These are phyloP conservation scores for Himalopsyche japonica DNA, from an alignment of 2,888 invertebrate species.

Conservation along the genomic window DNA sequence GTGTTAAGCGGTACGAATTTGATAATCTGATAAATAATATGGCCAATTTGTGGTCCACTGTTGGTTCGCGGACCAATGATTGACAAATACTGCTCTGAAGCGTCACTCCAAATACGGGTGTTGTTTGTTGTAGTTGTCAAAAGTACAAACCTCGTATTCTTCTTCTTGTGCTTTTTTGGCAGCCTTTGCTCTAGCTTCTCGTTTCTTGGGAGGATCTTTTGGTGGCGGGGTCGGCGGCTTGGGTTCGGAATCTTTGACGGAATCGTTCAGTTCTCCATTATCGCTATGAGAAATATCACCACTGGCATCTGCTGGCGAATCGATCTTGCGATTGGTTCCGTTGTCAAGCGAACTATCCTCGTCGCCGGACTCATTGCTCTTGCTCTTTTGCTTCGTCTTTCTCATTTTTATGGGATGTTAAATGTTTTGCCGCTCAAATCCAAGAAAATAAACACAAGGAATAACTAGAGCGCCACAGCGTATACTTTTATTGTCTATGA, in stretches of 20 bases:
- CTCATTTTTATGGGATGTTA: not conserved
- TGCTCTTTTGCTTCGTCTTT: slow-evolving; percentile 17
- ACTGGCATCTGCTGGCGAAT: slow-evolving; percentile 4
- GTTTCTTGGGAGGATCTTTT: slow-evolving; percentile 35
- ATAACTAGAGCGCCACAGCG: not conserved
- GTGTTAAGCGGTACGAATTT: no score
- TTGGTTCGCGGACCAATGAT: no score
- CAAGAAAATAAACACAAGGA: not conserved
- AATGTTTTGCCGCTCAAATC: not conserved
- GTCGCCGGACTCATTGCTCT: slow-evolving; percentile 6
- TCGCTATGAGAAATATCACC: slow-evolving; percentile 5
- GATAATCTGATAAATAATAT: no score
- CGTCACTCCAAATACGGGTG: not conserved
- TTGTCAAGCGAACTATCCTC: not conserved
- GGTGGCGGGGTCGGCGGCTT: slow-evolving; percentile 40
- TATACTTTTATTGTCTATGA: not conserved
- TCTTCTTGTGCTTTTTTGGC: slow-evolving; percentile 34
- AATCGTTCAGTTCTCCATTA: not conserved
- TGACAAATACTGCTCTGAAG: no score
- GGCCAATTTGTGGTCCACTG: no score
- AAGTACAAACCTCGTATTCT: slow-evolving; percentile 39
- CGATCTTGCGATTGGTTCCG: not conserved
- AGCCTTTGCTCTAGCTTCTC: slow-evolving; percentile 28
- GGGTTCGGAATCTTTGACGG: slow-evolving; percentile 43
- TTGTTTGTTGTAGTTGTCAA: not conserved